Evolutionary conservation across 2,888 invertebrate species (phyloP), one percentile per base, ranked within the genome.

Genomic region (Mythimna albipuncta): DNA sequence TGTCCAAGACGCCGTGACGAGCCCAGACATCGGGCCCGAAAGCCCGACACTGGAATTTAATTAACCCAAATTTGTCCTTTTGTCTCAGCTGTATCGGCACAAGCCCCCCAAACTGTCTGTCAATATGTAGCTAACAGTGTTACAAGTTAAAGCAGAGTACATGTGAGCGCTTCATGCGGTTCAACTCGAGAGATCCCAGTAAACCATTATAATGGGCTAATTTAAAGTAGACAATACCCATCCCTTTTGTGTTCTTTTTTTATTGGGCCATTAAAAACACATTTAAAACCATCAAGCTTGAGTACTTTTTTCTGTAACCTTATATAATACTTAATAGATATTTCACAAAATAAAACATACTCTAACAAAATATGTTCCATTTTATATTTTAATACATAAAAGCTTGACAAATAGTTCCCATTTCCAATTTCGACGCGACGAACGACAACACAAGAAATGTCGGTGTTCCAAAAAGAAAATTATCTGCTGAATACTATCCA

Each of bases 51-150:
- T 91, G 92, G 91, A 94, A 94, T 94, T 93, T 94, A 94, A 94
- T 94, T 93, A 94, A 94, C 94, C 92, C 91, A 92, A 93, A 93
- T 94, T 92, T 91, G 91, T 91, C 93, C 93, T 91, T 92, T 93
- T 93, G 93, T 93, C 87, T 90, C 75, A 80, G 90, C 87, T 87
- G 84, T 87, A 88, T 87, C 87, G 70, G 83, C 81, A 79, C 84
- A 82, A 86, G 85, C 86, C 82, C 77, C 76, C 82, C 86, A 86
- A 89, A 90, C 88, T 91, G 89, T 91, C 91, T 90, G 88, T 89
- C 91, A 89, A 91, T 91, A 89, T 89, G 88, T 89, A 88, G 87
- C 86, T 83, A 81, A 61, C 72, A 82, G 64, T 76, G 69, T 82
- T 81, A 87, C 83, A 85, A 84, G 79, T 77, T 85, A 82, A 54